Evolutionary conservation across 2,888 invertebrate species (phyloP).

Genomic region (Synergus japonicus): DNA sequence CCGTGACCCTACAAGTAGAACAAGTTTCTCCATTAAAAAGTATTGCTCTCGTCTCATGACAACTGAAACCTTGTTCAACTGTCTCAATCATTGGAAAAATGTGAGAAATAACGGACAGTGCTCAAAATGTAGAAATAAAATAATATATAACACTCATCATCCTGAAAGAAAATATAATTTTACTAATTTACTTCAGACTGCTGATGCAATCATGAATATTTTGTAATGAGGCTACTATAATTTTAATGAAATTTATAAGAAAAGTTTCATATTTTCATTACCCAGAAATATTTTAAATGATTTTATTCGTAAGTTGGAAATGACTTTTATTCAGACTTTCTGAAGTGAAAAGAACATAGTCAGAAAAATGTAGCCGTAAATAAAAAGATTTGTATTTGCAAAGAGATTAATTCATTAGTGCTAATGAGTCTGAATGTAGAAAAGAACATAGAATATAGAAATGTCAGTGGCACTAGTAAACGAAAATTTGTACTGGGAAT

Average conservation of each 20-base stretch:
- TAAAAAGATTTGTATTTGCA: too few relatives aligned
- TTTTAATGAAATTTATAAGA: not conserved
- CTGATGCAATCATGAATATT: not conserved
- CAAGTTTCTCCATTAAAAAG: conserved; percentile 7
- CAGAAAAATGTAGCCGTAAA: too few relatives aligned
- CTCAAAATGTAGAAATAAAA: not conserved
- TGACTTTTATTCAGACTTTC: too few relatives aligned
- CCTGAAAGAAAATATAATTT: not conserved
- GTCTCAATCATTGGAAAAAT: not conserved
- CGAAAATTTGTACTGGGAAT: not conserved
- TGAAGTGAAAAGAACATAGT: too few relatives aligned
- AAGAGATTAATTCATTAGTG: too few relatives aligned
- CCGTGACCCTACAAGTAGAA: conserved; percentile 3
- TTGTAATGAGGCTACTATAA: not conserved
- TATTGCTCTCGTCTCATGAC: conserved; percentile 7
- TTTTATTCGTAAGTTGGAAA: too few relatives aligned
- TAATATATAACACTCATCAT: not conserved
- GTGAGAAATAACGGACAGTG: not conserved
- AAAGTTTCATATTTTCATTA: too few relatives aligned
- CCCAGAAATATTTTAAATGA: too few relatives aligned
- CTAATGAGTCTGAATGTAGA: too few relatives aligned
- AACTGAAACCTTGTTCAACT: not conserved
- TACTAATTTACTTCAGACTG: not conserved
- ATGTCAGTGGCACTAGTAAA: too few relatives aligned
- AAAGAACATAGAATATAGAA: too few relatives aligned